These are phyloP conservation scores for Endotricha flammealis DNA, from an alignment of 2,888 invertebrate species.

Conservation along the genomic window DNA sequence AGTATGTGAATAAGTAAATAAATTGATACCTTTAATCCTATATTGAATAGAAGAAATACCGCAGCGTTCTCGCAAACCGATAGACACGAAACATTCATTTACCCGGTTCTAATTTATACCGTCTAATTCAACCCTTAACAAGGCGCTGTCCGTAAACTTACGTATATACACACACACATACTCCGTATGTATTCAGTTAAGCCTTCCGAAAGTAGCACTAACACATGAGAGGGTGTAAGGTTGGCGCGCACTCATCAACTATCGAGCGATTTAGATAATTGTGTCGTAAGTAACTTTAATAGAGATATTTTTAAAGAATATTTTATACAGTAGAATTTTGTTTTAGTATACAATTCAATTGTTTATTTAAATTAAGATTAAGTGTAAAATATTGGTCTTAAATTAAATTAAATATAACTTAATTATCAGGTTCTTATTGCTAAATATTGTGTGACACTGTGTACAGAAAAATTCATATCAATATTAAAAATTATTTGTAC, in stretches of 20 bases:
- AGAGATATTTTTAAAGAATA: too few species aligned
- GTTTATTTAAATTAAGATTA: too few species aligned
- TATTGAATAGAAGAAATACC: background rate
- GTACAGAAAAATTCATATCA: too few species aligned
- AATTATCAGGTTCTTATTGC: too few species aligned
- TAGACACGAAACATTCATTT: slow-evolving; percentile 36
- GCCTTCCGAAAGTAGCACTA: slow-evolving; percentile 67
- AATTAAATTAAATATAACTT: too few species aligned
- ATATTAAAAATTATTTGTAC: too few species aligned
- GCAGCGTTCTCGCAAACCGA: slow-evolving; percentile 11
- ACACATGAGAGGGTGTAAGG: slow-evolving; percentile 10
- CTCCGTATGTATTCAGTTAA: slow-evolving; percentile 56
- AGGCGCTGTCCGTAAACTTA: slow-evolving; percentile 63
- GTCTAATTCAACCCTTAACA: slow-evolving; percentile 71
- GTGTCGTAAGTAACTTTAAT: too few species aligned
- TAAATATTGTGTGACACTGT: too few species aligned
- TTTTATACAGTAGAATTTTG: too few species aligned
- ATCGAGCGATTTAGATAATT: background rate
- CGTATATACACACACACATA: slow-evolving; percentile 38
- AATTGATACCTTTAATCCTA: background rate
- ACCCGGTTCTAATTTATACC: slow-evolving; percentile 64
- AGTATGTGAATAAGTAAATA: too few species aligned
- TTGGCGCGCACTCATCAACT: background rate
- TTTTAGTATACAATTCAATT: too few species aligned
- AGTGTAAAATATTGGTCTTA: too few species aligned